Evolutionary conservation across 2,888 invertebrate genomes (phyloP).

Genomic region (Mesoligia furuncula): DNA sequence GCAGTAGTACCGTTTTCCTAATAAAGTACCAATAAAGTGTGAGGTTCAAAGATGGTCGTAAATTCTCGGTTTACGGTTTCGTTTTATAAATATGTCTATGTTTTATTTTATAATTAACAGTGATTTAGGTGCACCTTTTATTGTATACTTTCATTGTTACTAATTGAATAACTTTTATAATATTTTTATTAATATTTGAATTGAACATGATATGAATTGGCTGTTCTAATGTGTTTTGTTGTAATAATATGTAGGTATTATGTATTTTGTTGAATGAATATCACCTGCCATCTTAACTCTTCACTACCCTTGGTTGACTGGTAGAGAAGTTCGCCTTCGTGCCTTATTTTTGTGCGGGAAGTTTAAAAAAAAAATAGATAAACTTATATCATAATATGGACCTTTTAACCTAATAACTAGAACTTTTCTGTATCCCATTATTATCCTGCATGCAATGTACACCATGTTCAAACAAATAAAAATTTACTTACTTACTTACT

Average conservation of each 20-base stretch:
- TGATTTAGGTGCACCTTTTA: slow-evolving; percentile 6
- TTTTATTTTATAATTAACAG: slow-evolving; percentile 16
- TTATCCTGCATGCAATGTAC: no score
- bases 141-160: no score
- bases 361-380: no score
- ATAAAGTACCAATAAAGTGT: not conserved
- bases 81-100: slow-evolving; percentile 11
- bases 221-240: not conserved
- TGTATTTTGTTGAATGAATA: not conserved
- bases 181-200: not conserved
- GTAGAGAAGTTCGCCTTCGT: no score
- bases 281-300: not conserved
- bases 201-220: not conserved
- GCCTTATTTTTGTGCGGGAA: no score
- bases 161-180: not conserved
- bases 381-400: no score
- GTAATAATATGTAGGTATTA: not conserved
- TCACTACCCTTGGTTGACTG: not conserved
- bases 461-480: no score
- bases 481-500: no score
- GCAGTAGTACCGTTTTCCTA: slow-evolving; percentile 3
- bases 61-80: not conserved
- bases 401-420: not conserved
- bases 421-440: no score
- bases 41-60: slow-evolving; percentile 22